Evolutionary conservation across 2,797 vertebrate genomes (phyloP).

Genomic region (Bucorvus abyssinicus): DNA sequence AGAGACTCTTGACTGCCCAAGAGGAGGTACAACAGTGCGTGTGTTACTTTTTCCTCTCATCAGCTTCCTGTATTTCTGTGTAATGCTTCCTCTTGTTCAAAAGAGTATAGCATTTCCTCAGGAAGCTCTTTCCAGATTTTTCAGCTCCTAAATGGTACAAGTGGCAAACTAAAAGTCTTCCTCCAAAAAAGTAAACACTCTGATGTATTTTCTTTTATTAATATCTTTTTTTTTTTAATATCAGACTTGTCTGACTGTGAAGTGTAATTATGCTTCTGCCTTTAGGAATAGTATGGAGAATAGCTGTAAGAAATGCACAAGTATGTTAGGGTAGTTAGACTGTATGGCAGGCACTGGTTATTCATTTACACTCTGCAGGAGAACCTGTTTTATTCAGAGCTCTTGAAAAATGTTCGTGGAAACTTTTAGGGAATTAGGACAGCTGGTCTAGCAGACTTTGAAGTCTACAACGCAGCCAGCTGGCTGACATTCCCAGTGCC

Average conservation of each 20-base stretch:
- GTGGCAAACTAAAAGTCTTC: not conserved
- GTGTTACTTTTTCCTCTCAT: not conserved
- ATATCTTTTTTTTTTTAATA: not conserved
- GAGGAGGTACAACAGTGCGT: not conserved
- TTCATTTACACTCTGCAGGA: constrained; percentile 47
- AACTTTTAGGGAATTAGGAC: constrained; percentile 56
- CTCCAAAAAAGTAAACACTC: not conserved
- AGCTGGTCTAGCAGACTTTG: constrained; percentile 58
- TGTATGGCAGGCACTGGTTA: not conserved
- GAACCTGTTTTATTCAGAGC: constrained; percentile 37
- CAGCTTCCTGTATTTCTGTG: constrained; percentile 23
- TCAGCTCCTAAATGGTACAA: not conserved
- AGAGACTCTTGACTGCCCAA: constrained; percentile 21
- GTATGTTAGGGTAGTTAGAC: not conserved
- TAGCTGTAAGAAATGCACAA: not conserved
- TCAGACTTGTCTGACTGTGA: not conserved
- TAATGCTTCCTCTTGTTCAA: constrained; percentile 13
- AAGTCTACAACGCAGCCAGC: constrained; percentile 41
- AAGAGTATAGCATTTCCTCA: constrained; percentile 18
- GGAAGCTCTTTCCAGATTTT: not conserved
- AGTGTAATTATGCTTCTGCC: not conserved
- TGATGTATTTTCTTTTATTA: not conserved
- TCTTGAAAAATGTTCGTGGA: constrained; percentile 36
- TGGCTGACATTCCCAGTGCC: constrained; percentile 34
- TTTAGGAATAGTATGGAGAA: not conserved